Percentiles rank a stretch among this genome's conserved stretches.
Conservation (phyloP, 2,113 vertebrate species). For the Eurystomus gularis region DNA sequence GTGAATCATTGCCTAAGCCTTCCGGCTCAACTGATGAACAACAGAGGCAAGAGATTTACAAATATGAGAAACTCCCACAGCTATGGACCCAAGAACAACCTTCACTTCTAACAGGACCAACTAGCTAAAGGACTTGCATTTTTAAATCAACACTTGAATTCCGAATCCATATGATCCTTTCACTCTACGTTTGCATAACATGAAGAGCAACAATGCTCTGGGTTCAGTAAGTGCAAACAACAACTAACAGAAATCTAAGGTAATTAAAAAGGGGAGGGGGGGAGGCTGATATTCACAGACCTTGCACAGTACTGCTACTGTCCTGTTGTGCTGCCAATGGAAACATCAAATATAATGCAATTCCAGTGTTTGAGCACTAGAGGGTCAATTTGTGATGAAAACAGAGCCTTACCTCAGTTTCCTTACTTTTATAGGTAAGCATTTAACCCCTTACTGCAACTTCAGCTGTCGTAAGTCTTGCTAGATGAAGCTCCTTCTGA, state of each 20-base stretch:
- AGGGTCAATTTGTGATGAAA: neutral
- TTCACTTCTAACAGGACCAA: neutral
- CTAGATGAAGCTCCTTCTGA: neutral
- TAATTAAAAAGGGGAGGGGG: neutral
- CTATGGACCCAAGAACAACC: neutral
- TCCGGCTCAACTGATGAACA: neutral
- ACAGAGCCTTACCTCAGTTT: slow-evolving; percentile 9
- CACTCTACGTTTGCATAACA: neutral
- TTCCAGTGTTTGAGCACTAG: slow-evolving; percentile 15
- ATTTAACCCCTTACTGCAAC: neutral
- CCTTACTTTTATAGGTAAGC: neutral
- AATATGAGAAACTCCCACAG: neutral
- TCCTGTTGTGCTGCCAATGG: neutral
- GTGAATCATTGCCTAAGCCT: neutral
- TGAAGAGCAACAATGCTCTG: neutral
- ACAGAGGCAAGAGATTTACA: neutral
- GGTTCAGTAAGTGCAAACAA: neutral
- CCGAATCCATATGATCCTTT: neutral
- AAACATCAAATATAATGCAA: neutral
- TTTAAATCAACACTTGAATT: neutral
- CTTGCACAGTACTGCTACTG: neutral
- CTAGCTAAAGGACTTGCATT: neutral
- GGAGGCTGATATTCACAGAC: neutral
- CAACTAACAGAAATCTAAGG: neutral
- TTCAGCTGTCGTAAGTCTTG: neutral